Evolutionary conservation across 1,140 invertebrate genomes (phyloP).

Genomic region (Scylla paramamosain): DNA sequence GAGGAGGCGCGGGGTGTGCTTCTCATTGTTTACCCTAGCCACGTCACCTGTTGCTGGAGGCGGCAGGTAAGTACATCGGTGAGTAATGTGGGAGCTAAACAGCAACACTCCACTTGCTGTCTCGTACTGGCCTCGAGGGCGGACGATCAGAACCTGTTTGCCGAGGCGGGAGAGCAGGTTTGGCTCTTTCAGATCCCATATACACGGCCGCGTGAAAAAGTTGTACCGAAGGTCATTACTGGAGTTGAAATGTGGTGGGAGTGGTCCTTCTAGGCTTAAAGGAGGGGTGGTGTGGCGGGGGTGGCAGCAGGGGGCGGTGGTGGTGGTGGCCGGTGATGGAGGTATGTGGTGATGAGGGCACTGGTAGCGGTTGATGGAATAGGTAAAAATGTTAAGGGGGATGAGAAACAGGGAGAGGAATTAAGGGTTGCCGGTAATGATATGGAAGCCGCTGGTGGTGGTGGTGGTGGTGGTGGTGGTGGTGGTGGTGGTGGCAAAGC

Average conservation of each 20-base stretch:
- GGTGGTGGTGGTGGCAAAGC: neutral
- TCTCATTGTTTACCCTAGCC: too few species aligned
- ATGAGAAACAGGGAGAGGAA: too few species aligned
- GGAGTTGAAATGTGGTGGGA: constrained; percentile 37
- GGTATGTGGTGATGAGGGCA: constrained; percentile 2
- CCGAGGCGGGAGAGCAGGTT: constrained; percentile 33
- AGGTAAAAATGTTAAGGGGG: too few species aligned
- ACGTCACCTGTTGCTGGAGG: too few species aligned
- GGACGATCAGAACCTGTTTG: constrained; percentile 41
- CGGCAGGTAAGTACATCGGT: too few species aligned
- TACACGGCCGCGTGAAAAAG: constrained; percentile 57
- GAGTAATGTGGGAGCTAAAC: too few species aligned
- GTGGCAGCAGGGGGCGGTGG: neutral
- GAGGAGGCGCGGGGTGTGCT: too few species aligned
- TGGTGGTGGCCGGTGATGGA: neutral
- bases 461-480: neutral
- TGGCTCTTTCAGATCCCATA: constrained; percentile 54
- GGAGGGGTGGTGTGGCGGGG: neutral
- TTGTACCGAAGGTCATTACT: constrained; percentile 66
- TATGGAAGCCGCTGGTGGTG: too few species aligned
- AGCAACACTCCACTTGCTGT: neutral
- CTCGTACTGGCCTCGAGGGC: neutral
- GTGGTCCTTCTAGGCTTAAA: neutral
- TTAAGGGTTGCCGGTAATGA: too few species aligned
- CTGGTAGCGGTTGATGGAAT: neutral